Evolutionary conservation across 2,797 vertebrate genomes (phyloP).

Genomic region (Notoglanidium macrostoma): DNA sequence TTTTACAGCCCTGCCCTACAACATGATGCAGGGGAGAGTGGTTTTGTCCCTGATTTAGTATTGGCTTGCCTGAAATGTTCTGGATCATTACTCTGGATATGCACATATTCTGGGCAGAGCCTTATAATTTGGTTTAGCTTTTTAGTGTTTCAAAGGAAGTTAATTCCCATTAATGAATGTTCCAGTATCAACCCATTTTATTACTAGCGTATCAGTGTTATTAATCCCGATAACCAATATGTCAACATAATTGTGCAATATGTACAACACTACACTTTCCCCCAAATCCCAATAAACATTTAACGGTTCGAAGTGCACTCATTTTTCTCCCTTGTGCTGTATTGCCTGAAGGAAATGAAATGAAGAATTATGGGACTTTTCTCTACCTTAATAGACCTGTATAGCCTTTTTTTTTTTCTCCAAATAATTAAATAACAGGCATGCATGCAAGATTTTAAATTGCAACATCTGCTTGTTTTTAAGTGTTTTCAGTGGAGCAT

Average conservation of each 20-base stretch:
- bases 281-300: conserved; percentile 36
- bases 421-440: conserved; percentile 18
- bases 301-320: conserved; percentile 24
- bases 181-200: conserved; percentile 9
- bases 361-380: conserved; percentile 40
- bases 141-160: background rate
- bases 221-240: conserved; percentile 27
- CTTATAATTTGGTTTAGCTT: conserved; percentile 29
- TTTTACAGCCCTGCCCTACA: background rate
- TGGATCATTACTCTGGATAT: conserved; percentile 2
- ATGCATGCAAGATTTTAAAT: conserved; percentile 66
- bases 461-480: conserved; percentile 57
- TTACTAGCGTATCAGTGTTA: conserved; percentile 50
- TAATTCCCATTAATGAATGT: conserved; percentile 13
- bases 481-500: conserved; percentile 71
- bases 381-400: conserved; percentile 47
- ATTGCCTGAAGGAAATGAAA: conserved; percentile 38
- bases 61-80: background rate
- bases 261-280: conserved; percentile 31
- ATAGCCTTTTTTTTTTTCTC: background rate
- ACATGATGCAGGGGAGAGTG: too few relatives aligned
- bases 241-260: conserved; percentile 27
- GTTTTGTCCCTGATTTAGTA: background rate
- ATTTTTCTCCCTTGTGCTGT: conserved; percentile 15
- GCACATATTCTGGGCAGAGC: conserved; percentile 7